Base-by-base conservation (phyloP, 2,113 vertebrate species). In the Hydrolagus affinis region DNA sequence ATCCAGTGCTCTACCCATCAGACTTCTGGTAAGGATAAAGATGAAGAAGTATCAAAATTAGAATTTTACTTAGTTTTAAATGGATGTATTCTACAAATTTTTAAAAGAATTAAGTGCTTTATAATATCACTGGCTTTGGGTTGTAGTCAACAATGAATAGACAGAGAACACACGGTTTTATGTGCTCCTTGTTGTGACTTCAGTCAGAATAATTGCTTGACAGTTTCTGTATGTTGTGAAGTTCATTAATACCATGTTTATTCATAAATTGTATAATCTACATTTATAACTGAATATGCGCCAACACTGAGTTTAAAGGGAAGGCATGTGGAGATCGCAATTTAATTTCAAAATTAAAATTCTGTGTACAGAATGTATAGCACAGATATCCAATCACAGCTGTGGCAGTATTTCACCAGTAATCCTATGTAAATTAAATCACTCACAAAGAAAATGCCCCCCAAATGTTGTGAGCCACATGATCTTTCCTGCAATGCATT, bases 401-500 rank as follows among this genome's bases (percentile, higher is more conserved):
- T 83, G 60, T 66, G 62, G 17, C 25, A 83, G 8, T 83, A 25
- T 25, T 25, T 83, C 60, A 68, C 60, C 78, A 66, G 23, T 32
- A 28, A 28, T 11, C 23, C 32, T 25, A 83, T 32, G 78, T 23
- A 83, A 83, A 68, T 32, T 68, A 32, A 17, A 66, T 83, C 62
- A 80, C 59, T 62, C 21, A 28, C 8, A 66, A 66, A 66, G 57
- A 68, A 44, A 44, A 44, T 44, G 1, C 30, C 66, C 66, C 66
- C 62, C 25, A 83, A 83, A 25, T 83, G 78, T 28, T 83, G 25
- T 83, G 15, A 83, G 66, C 32, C 78, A 83, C 32, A 64, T 64
- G 78, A 15, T 83, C 78, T 62, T 44, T 44, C 2, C 44, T 44
- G 44, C 44, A 44, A 44, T 44, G 44, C 44, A 44, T 44, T 44